Percentiles rank a stretch among this genome's conserved stretches.
phyloP scores from a whole-genome alignment of 2,888 invertebrate species.

The Eledona agricola region DNA sequence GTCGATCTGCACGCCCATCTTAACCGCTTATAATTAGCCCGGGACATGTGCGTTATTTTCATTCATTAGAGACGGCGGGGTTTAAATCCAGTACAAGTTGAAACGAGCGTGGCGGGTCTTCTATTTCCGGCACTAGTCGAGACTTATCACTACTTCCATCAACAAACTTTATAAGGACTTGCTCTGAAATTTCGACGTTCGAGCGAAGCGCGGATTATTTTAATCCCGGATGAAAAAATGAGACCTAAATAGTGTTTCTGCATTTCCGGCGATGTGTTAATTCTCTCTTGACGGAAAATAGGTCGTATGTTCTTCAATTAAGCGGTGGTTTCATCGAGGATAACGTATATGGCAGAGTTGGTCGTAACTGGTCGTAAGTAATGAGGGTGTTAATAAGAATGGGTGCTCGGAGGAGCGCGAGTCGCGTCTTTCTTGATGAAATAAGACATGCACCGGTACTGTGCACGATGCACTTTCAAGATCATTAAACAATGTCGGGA shows the following conservation, averaged over 20 bases:
- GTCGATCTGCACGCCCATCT: too few species aligned
- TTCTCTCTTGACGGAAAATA: too few species aligned
- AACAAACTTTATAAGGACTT: constrained; percentile 36
- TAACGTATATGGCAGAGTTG: constrained; percentile 6
- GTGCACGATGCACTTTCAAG: too few species aligned
- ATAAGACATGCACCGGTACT: constrained; percentile 17
- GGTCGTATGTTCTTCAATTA: too few species aligned
- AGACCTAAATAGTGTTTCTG: too few species aligned
- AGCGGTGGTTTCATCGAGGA: constrained; percentile 8
- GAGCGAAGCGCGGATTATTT: too few species aligned
- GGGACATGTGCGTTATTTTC: constrained; percentile 33
- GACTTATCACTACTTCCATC: constrained; percentile 32
- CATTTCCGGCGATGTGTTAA: too few species aligned
- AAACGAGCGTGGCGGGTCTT: constrained; percentile 33
- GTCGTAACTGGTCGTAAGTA: constrained; percentile 21
- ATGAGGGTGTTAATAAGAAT: constrained; percentile 24
- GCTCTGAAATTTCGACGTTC: constrained; percentile 18
- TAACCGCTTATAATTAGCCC: constrained; percentile 28
- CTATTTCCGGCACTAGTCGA: constrained; percentile 33
- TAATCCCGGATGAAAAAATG: too few species aligned
- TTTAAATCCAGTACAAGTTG: constrained; percentile 37
- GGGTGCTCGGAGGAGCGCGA: constrained; percentile 13
- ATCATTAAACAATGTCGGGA: too few species aligned
- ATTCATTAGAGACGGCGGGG: constrained; percentile 29
- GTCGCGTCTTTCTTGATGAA: constrained; percentile 9